Conservation (phyloP, 1,140 invertebrate species). For the Cyrtorhinus lividipennis region DNA sequence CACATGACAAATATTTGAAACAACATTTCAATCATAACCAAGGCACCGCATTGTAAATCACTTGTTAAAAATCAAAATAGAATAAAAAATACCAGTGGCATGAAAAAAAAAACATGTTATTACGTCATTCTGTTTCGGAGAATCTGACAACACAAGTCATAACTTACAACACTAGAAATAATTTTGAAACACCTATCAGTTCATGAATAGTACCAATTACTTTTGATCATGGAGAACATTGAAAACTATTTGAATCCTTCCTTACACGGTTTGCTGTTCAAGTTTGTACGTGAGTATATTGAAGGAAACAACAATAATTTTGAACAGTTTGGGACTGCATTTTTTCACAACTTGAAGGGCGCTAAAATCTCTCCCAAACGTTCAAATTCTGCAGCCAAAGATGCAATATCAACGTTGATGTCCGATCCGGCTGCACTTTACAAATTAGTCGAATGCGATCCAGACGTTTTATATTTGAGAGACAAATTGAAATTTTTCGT, state of each 20-base stretch:
- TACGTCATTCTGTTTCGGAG: no score
- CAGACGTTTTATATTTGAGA: not conserved
- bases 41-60: no score
- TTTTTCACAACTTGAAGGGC: not conserved
- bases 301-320: not conserved
- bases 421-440: not conserved
- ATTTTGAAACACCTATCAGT: no score
- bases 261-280: not conserved
- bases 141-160: no score
- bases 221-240: not conserved
- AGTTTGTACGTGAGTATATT: not conserved
- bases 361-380: not conserved
- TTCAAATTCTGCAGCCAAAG: not conserved
- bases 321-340: not conserved
- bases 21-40: no score
- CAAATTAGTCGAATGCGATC: slow-evolving; percentile 1
- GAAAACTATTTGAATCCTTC: not conserved
- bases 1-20: no score
- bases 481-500: not conserved
- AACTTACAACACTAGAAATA: no score
- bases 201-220: no score
- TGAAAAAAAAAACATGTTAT: no score
- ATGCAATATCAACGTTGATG: not conserved
- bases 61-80: no score
- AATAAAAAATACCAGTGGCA: no score